These are phyloP conservation scores for Pristionchus fissidentatus DNA, from an alignment of 2,888 invertebrate species.

Conservation along the genomic window DNA sequence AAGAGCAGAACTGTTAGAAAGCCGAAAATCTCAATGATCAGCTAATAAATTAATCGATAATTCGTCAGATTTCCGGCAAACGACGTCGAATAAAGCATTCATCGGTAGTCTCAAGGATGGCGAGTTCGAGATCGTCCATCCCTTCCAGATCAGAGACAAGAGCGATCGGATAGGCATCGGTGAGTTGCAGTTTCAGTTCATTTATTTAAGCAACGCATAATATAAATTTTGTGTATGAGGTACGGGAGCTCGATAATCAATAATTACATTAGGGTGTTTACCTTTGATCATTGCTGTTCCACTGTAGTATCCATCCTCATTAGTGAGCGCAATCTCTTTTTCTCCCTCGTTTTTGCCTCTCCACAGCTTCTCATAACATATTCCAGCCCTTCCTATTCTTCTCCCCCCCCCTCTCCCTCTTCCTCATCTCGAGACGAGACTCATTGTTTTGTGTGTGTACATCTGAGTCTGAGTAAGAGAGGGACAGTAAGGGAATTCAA, in stretches of 20 bases:
- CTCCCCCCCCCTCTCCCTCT: constrained; percentile 29
- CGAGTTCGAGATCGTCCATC: constrained; percentile 77
- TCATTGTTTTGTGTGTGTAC: constrained; percentile 47
- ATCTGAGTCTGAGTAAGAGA: no score
- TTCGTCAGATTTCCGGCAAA: constrained; percentile 68
- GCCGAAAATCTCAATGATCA: no score
- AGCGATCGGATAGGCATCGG: constrained; percentile 75
- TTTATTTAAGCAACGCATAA: no score
- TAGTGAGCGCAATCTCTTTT: background rate
- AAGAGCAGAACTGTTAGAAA: background rate
- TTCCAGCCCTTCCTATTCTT: constrained; percentile 42
- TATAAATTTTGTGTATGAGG: background rate
- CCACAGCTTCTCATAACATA: constrained; percentile 40
- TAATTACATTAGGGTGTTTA: background rate
- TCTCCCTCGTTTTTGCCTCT: constrained; percentile 11
- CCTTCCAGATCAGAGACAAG: constrained; percentile 77
- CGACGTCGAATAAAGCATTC: constrained; percentile 75
- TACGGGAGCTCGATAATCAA: no score
- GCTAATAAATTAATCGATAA: no score
- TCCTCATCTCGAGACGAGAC: constrained; percentile 25
- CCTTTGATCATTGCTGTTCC: background rate
- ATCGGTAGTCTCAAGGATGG: constrained; percentile 75
- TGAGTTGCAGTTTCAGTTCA: background rate
- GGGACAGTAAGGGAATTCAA: no score
- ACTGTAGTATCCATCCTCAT: background rate